Base-by-base conservation (phyloP, 2,888 invertebrate genomes). In the Chrysomela aeneicollis region DNA sequence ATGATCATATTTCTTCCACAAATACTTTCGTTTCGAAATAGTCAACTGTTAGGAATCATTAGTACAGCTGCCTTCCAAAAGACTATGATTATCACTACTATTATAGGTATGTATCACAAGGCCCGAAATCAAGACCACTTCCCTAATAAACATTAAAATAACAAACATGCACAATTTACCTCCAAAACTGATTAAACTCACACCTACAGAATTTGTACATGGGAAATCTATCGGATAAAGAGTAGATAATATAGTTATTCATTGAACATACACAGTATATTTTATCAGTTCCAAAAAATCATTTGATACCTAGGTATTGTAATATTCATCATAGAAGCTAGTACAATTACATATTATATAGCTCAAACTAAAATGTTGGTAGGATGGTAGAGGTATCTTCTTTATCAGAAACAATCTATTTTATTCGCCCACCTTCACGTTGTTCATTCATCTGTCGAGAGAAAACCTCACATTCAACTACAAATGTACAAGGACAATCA, bases 141-240 rank as follows among this genome's bases (percentile, higher is more conserved):
- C 49, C 49, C 21, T 49, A 49, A 42, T 35, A 3, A 42, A 42
- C 42, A 42, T 42, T 10, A 42, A 2, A 42, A 15, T 42, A 42
- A 42, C 42, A 42, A 3, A 42, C 15, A 42, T 42, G 42, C 42
- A 42, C 15, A 42, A 42, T 42, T 15, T 4, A n/a, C 42, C 15
- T 3, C 42, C n/a, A 42, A 15, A 42, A 42, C n/a, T 42, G 42
- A 42, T 60, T 15, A 46, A 51, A 42, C 64, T 55, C 59, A 64
- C 54, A 63, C n/a, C 59, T 64, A 64, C 22, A 42, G 2, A 10
- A 51, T 64, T 64, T 64, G 64, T 64, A 64, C 64, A 64, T 55
- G 35, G 50, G 50, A 63, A 63, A 63, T 35, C 10, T 35, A n/a
- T 3, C 26, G 6, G 26, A 3, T 26, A 26, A 5, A 26, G 26